Conservation (phyloP, 1,140 invertebrate species). For the Pogonomyrmex barbatus region DNA sequence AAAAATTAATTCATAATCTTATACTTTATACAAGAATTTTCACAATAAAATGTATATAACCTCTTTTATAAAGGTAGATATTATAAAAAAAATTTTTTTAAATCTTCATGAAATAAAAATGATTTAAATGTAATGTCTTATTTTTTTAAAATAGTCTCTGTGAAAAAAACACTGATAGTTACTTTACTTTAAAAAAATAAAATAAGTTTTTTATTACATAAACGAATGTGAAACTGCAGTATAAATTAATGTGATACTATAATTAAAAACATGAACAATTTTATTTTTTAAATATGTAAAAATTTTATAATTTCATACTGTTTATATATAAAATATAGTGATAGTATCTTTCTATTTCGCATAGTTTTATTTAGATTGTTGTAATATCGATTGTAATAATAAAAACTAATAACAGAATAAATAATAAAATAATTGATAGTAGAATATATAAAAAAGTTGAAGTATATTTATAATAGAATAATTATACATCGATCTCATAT, state of each 20-base stretch:
- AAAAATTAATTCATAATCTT: slow-evolving; percentile 7
- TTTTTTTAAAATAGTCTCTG: not conserved
- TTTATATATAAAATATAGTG: not conserved
- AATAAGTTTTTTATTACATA: not conserved
- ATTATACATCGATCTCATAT: not conserved
- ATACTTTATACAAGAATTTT: slow-evolving; percentile 28
- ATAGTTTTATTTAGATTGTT: not conserved
- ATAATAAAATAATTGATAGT: not conserved
- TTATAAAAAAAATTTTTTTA: slow-evolving; percentile 7
- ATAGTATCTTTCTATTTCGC: not conserved
- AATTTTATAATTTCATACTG: slow-evolving; percentile 24
- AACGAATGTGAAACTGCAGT: not conserved
- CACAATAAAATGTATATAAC: not conserved
- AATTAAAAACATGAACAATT: slow-evolving; percentile 32
- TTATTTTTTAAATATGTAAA: not conserved
- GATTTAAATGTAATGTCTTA: not conserved
- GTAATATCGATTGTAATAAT: slow-evolving; percentile 30
- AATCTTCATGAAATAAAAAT: not conserved
- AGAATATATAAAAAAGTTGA: not conserved
- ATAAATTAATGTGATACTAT: slow-evolving; percentile 16
- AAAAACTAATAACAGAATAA: not conserved
- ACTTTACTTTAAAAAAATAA: not conserved
- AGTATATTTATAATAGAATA: not conserved
- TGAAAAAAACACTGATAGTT: not conserved
- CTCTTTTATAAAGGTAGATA: not conserved